Evolutionary conservation across 1,140 invertebrate genomes (phyloP).

Genomic region (Bombyx mandarina): DNA sequence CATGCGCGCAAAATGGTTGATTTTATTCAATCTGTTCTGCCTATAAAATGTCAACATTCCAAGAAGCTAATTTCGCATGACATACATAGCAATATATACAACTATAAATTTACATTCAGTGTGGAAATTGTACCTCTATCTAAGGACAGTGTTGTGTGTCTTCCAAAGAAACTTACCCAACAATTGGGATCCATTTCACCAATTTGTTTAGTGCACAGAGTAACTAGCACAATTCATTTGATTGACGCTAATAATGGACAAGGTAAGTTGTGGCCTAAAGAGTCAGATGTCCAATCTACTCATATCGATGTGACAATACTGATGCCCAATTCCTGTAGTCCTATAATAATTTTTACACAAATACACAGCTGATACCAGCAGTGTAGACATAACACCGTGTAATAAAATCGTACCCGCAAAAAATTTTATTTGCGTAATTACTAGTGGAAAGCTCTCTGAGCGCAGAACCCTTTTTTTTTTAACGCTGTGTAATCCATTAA

Average conservation of each 20-base stretch:
- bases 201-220: constrained; percentile 90
- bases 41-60: constrained; percentile 88
- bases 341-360: background rate
- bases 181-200: constrained; percentile 93
- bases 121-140: constrained; percentile 98
- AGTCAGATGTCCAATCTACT: too few species aligned
- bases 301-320: too few species aligned
- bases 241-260: constrained; percentile 95
- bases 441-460: too few species aligned
- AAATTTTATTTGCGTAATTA: too few species aligned
- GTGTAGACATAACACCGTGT: too few species aligned
- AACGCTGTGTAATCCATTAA: too few species aligned
- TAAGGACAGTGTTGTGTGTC: constrained; percentile 95
- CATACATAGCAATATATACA: constrained; percentile 96
- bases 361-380: too few species aligned
- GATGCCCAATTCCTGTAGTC: too few species aligned
- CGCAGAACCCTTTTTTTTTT: too few species aligned
- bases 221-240: constrained; percentile 91
- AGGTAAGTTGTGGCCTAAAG: constrained; percentile 68
- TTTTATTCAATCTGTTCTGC: constrained; percentile 90
- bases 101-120: constrained; percentile 95
- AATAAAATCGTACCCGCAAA: too few species aligned
- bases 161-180: constrained; percentile 89
- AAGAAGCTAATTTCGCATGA: constrained; percentile 98
- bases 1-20: constrained; percentile 96